Percentiles rank a stretch among this genome's conserved stretches.
Evolutionary conservation across 23 tunicate genomes (phyloP).

Genomic region (Halocynthia roretzi): DNA sequence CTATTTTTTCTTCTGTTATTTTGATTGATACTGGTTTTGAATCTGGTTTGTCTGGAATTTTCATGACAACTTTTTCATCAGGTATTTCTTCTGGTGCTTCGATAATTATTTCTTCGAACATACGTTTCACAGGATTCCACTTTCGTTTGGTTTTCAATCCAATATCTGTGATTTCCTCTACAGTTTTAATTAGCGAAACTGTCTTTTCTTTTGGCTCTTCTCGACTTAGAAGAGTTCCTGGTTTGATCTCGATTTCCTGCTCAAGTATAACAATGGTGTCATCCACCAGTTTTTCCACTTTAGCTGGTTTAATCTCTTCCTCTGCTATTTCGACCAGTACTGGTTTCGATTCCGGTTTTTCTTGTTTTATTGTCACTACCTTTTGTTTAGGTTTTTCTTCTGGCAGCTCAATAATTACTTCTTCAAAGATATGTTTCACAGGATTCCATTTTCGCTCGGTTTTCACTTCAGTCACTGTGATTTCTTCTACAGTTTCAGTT

Average conservation of each 20-base stretch:
- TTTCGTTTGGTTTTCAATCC: conserved; percentile 21
- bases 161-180: neutral
- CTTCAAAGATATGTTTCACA: conserved; percentile 9
- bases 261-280: too few species aligned
- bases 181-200: neutral
- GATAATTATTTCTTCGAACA: conserved; percentile 16
- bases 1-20: neutral
- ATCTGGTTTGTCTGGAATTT: neutral
- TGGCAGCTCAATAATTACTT: neutral
- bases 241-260: too few species aligned
- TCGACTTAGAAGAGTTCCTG: too few species aligned
- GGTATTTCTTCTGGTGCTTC: neutral
- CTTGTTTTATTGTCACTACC: too few species aligned
- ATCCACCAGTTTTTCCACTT: neutral
- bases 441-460: conserved; percentile 12
- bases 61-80: neutral
- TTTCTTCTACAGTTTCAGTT: conserved; percentile 1
- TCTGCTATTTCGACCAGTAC: too few species aligned
- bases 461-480: neutral
- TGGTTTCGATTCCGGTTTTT: too few species aligned
- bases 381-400: too few species aligned
- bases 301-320: neutral
- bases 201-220: neutral
- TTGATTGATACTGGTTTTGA: neutral
- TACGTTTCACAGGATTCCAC: conserved; percentile 18